Percentiles rank a stretch among this genome's conserved stretches.
phyloP scores from a whole-genome alignment of 2,113 vertebrate species.

The Pardalotus punctatus region DNA sequence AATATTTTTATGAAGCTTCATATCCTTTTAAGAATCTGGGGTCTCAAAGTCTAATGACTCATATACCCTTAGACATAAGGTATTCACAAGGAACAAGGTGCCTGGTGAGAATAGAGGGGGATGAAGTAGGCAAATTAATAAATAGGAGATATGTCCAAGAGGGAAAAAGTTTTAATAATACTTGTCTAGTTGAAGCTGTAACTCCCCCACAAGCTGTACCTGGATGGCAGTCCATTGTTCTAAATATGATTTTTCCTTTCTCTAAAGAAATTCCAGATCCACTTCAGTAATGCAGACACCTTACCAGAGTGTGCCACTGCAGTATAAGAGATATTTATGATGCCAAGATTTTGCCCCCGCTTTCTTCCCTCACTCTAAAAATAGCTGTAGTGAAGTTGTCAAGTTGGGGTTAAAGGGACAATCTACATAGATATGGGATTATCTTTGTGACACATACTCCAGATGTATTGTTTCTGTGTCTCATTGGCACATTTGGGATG shows the following conservation, averaged over 20 bases:
- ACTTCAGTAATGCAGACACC: neutral
- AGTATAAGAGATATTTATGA: neutral
- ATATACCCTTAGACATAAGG: neutral
- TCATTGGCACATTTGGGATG: neutral
- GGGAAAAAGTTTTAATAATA: neutral
- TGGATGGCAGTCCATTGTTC: neutral
- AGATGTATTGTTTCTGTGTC: neutral
- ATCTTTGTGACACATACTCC: neutral
- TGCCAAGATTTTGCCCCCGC: accelerated
- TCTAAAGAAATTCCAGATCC: neutral
- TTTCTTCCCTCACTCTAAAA: neutral
- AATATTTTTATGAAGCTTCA: neutral
- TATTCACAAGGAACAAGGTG: neutral
- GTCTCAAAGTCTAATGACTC: neutral
- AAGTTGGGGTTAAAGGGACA: neutral
- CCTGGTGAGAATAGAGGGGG: neutral
- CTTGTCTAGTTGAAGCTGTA: neutral
- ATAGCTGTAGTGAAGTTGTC: neutral
- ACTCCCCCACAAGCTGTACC: neutral
- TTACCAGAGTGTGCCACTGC: neutral
- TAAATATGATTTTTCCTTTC: neutral
- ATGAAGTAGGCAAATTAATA: neutral
- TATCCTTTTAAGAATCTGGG: neutral
- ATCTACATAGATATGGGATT: neutral
- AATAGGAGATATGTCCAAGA: neutral